Conservation (phyloP, 2,797 vertebrate genomes). For the Catharus ustulatus region DNA sequence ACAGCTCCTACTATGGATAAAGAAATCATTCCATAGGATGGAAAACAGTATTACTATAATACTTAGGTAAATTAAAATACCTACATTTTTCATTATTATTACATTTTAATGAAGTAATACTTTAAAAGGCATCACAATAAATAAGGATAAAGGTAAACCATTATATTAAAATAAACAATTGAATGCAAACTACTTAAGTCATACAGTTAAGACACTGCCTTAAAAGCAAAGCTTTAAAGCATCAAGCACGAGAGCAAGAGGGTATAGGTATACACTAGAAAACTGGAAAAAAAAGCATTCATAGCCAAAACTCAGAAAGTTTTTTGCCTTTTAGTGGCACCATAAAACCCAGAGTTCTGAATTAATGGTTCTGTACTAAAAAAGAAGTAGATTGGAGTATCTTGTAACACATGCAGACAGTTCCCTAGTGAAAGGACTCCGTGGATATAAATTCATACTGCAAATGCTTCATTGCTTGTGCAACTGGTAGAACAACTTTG, state of each 20-base stretch:
- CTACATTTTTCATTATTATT: neutral
- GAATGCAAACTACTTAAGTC: neutral
- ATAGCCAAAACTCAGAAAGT: neutral
- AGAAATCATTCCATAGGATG: neutral
- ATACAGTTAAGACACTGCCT: neutral
- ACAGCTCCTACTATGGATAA: neutral
- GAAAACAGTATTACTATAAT: neutral
- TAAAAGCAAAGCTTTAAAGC: neutral
- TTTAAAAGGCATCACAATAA: neutral
- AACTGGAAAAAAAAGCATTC: rapidly evolving
- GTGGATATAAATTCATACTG: neutral
- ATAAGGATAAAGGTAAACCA: neutral
- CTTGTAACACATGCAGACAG: neutral
- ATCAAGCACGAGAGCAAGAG: neutral
- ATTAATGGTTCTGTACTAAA: neutral
- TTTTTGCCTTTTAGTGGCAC: neutral
- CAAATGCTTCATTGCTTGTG: constrained; percentile 16
- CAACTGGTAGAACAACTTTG: constrained; percentile 20
- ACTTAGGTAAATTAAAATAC: neutral
- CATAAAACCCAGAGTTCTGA: neutral
- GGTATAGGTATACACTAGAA: neutral
- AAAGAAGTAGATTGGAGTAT: neutral
- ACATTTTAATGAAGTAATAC: neutral
- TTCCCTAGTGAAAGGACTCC: neutral
- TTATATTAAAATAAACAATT: neutral